phyloP scores from a whole-genome alignment of 2,797 vertebrate species.

The Tangara arthus region DNA sequence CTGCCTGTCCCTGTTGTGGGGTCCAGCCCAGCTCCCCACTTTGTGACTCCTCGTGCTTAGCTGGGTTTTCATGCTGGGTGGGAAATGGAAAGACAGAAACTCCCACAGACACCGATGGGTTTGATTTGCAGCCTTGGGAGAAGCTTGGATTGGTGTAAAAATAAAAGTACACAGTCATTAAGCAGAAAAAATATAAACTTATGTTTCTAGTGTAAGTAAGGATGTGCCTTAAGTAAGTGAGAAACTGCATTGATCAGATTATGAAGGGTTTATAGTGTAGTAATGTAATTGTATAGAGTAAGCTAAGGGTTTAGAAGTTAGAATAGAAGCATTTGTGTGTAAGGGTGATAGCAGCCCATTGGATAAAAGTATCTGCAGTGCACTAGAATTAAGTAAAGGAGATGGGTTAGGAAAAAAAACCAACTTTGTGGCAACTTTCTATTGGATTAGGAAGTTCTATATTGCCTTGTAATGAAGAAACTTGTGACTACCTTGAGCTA shows the following conservation, averaged over 20 bases:
- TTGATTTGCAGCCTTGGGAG: neutral
- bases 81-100: neutral
- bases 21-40: too few species aligned
- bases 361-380: neutral
- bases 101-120: neutral
- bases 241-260: neutral
- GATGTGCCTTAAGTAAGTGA: neutral
- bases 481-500: neutral
- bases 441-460: neutral
- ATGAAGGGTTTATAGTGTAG: neutral
- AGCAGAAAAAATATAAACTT: neutral
- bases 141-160: neutral
- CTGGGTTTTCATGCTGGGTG: neutral
- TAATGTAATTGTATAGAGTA: neutral
- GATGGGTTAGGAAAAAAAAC: neutral
- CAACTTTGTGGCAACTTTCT: neutral
- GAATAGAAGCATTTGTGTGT: neutral
- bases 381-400: neutral
- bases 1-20: accelerated
- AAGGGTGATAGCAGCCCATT: neutral
- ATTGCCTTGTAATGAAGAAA: neutral
- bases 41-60: neutral
- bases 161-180: neutral
- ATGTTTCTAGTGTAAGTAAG: neutral
- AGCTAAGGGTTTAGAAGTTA: neutral